A percentile compares a stretch with the other conserved stretches of the same genome.
phyloP scores from a whole-genome alignment of 2,888 invertebrate species.

The Pollenia griseotomentosa region DNA sequence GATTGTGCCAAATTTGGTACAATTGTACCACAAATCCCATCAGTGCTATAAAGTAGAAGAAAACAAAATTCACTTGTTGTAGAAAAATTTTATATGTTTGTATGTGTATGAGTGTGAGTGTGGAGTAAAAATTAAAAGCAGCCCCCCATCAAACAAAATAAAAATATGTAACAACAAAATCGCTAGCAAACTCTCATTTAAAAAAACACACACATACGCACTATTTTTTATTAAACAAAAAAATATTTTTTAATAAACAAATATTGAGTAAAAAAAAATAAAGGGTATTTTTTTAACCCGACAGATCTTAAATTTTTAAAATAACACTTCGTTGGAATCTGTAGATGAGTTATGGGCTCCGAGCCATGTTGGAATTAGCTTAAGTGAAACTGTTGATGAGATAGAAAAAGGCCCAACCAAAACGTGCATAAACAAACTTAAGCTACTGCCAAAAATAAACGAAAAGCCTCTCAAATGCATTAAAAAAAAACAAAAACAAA shows the following conservation, averaged over 20 bases:
- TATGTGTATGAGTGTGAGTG: conserved; percentile 40
- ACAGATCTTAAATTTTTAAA: no score
- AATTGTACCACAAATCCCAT: no score
- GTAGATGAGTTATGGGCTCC: conserved; percentile 4
- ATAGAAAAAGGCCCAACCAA: neutral
- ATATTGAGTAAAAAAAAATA: conserved; percentile 8
- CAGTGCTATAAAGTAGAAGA: conserved; percentile 1
- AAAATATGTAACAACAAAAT: no score
- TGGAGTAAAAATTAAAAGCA: conserved; percentile 39
- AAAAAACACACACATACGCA: neutral
- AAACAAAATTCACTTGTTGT: conserved; percentile 66
- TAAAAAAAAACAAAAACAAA: no score
- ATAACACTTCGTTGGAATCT: neutral
- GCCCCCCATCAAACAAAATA: conserved; percentile 23
- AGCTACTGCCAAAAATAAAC: no score
- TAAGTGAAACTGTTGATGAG: conserved; percentile 14
- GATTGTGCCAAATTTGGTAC: no score
- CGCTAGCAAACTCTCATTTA: no score
- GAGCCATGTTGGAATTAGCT: neutral
- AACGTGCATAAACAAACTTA: no score
- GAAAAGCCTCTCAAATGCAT: no score
- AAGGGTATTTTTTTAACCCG: no score
- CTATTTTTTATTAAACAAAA: neutral
- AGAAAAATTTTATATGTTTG: conserved; percentile 11
- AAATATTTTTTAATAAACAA: conserved; percentile 22